Evolutionary conservation across 2,888 invertebrate species (phyloP).

Genomic region (Plagiodera versicolora): DNA sequence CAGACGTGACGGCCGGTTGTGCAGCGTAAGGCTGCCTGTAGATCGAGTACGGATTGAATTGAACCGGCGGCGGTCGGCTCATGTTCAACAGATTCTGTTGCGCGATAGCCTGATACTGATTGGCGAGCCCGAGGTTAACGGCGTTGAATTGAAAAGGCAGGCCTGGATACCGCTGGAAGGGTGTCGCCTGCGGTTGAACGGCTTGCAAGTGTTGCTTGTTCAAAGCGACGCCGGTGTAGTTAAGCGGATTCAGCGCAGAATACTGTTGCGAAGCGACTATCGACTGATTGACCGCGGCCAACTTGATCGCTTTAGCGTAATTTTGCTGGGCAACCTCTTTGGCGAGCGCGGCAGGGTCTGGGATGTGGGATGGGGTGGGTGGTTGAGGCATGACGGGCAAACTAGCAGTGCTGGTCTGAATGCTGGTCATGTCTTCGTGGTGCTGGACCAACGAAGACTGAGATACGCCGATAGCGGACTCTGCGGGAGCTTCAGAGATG

Average conservation of each 20-base stretch:
- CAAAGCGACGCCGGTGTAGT: slow-evolving; percentile 71
- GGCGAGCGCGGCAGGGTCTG: slow-evolving; percentile 69
- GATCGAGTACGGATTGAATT: slow-evolving; percentile 57
- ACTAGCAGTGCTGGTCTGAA: slow-evolving; percentile 31
- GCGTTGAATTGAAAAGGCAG: slow-evolving; percentile 47
- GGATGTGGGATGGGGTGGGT: slow-evolving; percentile 43
- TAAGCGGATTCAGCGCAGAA: slow-evolving; percentile 62
- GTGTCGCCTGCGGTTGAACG: slow-evolving; percentile 49
- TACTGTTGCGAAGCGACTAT: slow-evolving; percentile 27
- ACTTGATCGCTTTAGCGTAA: slow-evolving; percentile 74
- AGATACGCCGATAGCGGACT: slow-evolving; percentile 28
- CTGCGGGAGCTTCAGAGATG: slow-evolving; percentile 44
- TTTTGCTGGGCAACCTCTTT: slow-evolving; percentile 84
- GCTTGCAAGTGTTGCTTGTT: slow-evolving; percentile 63
- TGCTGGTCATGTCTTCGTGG: slow-evolving; percentile 47
- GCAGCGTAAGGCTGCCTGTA: slow-evolving; percentile 46
- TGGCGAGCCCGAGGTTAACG: slow-evolving; percentile 44
- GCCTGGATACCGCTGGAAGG: slow-evolving; percentile 46
- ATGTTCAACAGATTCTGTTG: slow-evolving; percentile 47
- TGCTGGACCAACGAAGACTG: slow-evolving; percentile 33
- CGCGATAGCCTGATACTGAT: slow-evolving; percentile 52
- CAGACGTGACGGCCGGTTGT: slow-evolving; percentile 42
- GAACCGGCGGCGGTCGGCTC: slow-evolving; percentile 48
- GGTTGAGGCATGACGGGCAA: slow-evolving; percentile 20
- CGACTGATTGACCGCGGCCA: slow-evolving; percentile 56